These are phyloP conservation scores for Caranx ignobilis DNA, from an alignment of 2,113 vertebrate genomes.

Conservation along the genomic window DNA sequence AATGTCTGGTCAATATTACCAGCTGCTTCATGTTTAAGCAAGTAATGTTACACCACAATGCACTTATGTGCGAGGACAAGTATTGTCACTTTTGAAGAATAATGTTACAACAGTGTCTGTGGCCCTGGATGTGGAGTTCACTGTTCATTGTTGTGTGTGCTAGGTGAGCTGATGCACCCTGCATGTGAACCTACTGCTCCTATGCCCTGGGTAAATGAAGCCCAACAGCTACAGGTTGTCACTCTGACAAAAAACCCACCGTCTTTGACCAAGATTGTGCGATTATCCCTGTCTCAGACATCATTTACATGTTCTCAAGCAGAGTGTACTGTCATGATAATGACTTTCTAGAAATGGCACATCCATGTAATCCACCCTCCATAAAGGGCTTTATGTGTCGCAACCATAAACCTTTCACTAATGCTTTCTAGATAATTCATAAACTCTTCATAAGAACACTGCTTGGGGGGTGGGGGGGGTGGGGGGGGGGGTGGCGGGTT, in stretches of 20 bases:
- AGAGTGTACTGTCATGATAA: not conserved
- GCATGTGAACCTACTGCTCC: slow-evolving; percentile 14
- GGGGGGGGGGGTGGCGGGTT: not conserved
- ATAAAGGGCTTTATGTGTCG: not conserved
- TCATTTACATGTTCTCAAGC: slow-evolving; percentile 25
- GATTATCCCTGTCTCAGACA: slow-evolving; percentile 30
- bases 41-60: slow-evolving; percentile 28
- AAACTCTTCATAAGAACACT: not conserved
- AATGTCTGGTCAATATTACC: not conserved
- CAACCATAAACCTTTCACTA: not conserved
- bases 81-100: slow-evolving; percentile 21
- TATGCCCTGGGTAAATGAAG: not conserved
- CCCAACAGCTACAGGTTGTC: not conserved
- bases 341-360: not conserved
- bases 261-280: slow-evolving; percentile 15
- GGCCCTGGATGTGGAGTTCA: not conserved
- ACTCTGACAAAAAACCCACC: not conserved
- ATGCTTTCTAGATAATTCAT: not conserved
- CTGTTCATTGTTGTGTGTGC: slow-evolving; percentile 8
- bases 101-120: not conserved
- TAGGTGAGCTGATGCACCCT: not conserved
- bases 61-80: slow-evolving; percentile 17
- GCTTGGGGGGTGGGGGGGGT: not conserved
- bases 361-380: not conserved
- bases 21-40: slow-evolving; percentile 32